phyloP scores from a whole-genome alignment of 2,888 invertebrate species.

The Oligia strigilis region DNA sequence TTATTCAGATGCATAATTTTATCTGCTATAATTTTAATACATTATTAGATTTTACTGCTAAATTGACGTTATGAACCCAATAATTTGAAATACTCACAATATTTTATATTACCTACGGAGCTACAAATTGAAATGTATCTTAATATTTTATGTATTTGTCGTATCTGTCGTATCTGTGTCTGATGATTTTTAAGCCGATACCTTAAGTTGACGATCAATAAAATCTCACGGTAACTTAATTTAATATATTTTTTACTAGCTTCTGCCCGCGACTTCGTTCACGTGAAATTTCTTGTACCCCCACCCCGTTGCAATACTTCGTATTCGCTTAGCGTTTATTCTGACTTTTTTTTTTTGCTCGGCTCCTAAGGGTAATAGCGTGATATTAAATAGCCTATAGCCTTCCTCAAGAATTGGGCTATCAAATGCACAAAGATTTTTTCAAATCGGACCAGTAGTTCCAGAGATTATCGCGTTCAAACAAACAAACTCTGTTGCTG shows the following conservation, averaged over 20 bases:
- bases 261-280: too few species aligned
- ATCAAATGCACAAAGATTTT: too few species aligned
- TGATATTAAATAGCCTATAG: too few species aligned
- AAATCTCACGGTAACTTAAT: background rate
- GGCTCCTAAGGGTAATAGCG: too few species aligned
- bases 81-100: background rate
- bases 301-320: too few species aligned
- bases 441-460: too few species aligned
- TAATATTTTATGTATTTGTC: background rate
- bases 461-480: too few species aligned
- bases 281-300: too few species aligned
- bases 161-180: background rate
- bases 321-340: too few species aligned
- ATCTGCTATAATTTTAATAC: constrained; percentile 35
- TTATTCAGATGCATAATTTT: constrained; percentile 46
- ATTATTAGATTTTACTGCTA: constrained; percentile 15
- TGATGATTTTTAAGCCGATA: background rate
- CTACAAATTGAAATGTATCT: background rate
- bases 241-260: too few species aligned
- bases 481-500: background rate
- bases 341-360: too few species aligned
- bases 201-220: background rate
- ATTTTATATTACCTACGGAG: background rate
- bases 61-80: constrained; percentile 11
- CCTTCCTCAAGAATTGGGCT: too few species aligned